phyloP scores from a whole-genome alignment of 2,888 invertebrate genomes.

The Perizoma affinitatum region DNA sequence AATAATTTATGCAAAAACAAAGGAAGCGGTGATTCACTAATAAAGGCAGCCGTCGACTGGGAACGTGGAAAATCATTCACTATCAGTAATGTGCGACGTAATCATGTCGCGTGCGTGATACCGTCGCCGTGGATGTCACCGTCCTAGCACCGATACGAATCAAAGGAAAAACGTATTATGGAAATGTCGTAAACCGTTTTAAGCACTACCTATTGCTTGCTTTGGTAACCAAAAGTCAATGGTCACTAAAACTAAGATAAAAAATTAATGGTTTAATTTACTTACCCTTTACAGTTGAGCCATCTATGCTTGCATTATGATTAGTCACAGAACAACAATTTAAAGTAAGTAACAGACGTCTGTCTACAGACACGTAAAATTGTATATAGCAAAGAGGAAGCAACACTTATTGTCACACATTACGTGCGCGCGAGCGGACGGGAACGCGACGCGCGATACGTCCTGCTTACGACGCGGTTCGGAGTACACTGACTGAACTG shows the following conservation, averaged over 20 bases:
- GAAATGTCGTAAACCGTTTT: slow-evolving; percentile 22
- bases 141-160: slow-evolving; percentile 41
- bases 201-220: slow-evolving; percentile 24
- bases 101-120: slow-evolving; percentile 55
- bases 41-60: slow-evolving; percentile 29
- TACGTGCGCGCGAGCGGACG: slow-evolving; percentile 68
- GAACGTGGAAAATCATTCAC: slow-evolving; percentile 56
- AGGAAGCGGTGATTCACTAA: slow-evolving; percentile 54
- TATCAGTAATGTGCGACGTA: slow-evolving; percentile 47
- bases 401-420: slow-evolving; percentile 84
- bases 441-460: slow-evolving; percentile 62
- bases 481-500: slow-evolving; percentile 65
- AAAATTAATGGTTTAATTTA: slow-evolving; percentile 13
- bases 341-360: slow-evolving; percentile 32
- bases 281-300: slow-evolving; percentile 54
- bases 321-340: slow-evolving; percentile 43
- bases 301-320: slow-evolving; percentile 43
- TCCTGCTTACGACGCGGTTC: slow-evolving; percentile 61
- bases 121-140: slow-evolving; percentile 38
- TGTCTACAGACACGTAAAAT: slow-evolving; percentile 63
- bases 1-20: slow-evolving; percentile 41
- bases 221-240: slow-evolving; percentile 16
- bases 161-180: slow-evolving; percentile 37
- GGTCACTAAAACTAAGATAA: slow-evolving; percentile 13
- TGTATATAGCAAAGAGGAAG: slow-evolving; percentile 76